Conservation (phyloP, 2,797 vertebrate species). For the Xenops minutus region DNA sequence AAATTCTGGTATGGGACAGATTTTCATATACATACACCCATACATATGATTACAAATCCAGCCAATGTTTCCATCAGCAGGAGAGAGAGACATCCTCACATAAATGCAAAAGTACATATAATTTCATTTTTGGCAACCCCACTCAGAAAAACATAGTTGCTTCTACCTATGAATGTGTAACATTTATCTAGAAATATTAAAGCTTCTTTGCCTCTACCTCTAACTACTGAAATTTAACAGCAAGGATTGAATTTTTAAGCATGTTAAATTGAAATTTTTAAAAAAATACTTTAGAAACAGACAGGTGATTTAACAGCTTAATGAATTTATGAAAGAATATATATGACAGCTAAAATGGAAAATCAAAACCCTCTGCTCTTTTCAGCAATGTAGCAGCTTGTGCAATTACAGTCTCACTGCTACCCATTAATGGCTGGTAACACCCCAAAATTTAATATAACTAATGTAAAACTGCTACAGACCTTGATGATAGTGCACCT, state of each 20-base stretch:
- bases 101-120: not conserved
- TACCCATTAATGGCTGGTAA: not conserved
- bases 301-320: not conserved
- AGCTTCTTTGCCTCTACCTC: not conserved
- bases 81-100: not conserved
- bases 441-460: not conserved
- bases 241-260: not conserved
- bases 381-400: not conserved
- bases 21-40: not conserved
- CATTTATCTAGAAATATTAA: not conserved
- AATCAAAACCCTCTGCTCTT: not conserved
- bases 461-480: not conserved
- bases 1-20: not conserved
- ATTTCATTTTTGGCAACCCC: not conserved
- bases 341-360: not conserved
- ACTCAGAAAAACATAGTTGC: not conserved
- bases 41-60: not conserved
- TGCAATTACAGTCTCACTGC: not conserved
- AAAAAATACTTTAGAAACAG: not conserved
- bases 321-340: not conserved
- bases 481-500: not conserved
- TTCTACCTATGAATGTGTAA: not conserved
- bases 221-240: not conserved
- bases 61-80: not conserved
- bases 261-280: not conserved